Evolutionary conservation across 2,888 invertebrate species (phyloP), one percentile per base, ranked within the genome.

Genomic region (Homarus gammarus): DNA sequence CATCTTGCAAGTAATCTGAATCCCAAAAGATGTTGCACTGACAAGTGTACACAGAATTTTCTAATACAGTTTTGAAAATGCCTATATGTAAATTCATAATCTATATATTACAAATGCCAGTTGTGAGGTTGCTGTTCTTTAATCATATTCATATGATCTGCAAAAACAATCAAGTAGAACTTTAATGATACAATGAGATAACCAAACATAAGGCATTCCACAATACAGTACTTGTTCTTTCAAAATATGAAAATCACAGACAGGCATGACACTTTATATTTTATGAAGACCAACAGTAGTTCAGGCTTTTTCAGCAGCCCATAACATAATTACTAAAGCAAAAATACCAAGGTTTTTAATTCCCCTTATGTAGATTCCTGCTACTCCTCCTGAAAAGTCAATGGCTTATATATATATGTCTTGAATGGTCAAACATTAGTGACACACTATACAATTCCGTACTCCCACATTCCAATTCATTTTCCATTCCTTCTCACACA

Each of bases 1-100:
- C 75, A 44, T 75, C 75, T 75, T 75, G 75, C 75, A 75, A 75
- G 36, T 75, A n/a, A 8, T 40, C 75, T 75, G 40, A 75, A 75
- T 49, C 75, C 73, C 75, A 75, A 44, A 75, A 36, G 75, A 44
- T 44, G 27, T 75, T 27, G 27, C 38, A 44, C 49, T 75, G 75
- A 49, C 44, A 44, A 36, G 27, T 79, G 36, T 18, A 56, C 56
- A 75, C 22, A 79, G 22, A 79, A 49, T 56, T 77, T 79, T 56
- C 36, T 10, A 49, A 79, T 79, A 78, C 31, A 51, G 33, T 79
- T 73, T 73, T 73, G n/a, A 22, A 73, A 6, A 73, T 36, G n/a
- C 38, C 12, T 72, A 27, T 18, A 72, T 27, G 38, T 6, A 27
- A 27, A 73, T 73, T 40, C 40, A 73, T 73, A 73, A 40, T 73